Conservation (phyloP, 2,113 vertebrate genomes). For the Gobio gobio region DNA sequence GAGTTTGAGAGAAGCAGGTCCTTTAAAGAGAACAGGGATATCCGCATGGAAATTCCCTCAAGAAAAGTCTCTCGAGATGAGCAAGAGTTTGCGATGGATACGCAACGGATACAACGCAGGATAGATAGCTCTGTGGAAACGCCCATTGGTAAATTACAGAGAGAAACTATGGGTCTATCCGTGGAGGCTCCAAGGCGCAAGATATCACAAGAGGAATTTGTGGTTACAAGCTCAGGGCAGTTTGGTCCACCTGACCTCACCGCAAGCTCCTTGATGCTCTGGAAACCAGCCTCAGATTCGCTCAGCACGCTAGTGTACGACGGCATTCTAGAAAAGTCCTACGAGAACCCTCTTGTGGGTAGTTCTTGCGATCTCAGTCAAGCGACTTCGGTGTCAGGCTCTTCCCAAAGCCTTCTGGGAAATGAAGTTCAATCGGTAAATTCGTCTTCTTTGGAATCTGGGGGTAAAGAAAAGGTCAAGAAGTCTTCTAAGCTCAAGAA, state of each 20-base stretch:
- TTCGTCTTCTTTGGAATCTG: conserved; percentile 73
- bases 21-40: conserved; percentile 62
- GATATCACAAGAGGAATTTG: conserved; percentile 58
- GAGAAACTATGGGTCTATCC: conserved; percentile 61
- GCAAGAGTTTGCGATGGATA: conserved; percentile 62
- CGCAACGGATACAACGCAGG: conserved; percentile 60
- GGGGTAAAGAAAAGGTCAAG: conserved; percentile 85
- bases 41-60: conserved; percentile 59
- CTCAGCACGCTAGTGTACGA: conserved; percentile 89
- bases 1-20: conserved; percentile 62
- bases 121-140: conserved; percentile 58
- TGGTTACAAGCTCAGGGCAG: conserved; percentile 46
- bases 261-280: conserved; percentile 70
- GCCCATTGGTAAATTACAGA: conserved; percentile 55
- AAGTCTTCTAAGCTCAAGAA: conserved; percentile 92
- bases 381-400: conserved; percentile 24
- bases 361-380: conserved; percentile 64
- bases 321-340: conserved; percentile 93
- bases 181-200: conserved; percentile 60
- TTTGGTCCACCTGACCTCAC: conserved; percentile 73
- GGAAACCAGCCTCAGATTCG: conserved; percentile 81
- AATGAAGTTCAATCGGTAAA: conserved; percentile 52
- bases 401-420: conserved; percentile 56
- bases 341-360: conserved; percentile 71
- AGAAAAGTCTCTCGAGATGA: conserved; percentile 70